phyloP scores from a whole-genome alignment of 2,888 invertebrate genomes.

The Coecobrya sp. region DNA sequence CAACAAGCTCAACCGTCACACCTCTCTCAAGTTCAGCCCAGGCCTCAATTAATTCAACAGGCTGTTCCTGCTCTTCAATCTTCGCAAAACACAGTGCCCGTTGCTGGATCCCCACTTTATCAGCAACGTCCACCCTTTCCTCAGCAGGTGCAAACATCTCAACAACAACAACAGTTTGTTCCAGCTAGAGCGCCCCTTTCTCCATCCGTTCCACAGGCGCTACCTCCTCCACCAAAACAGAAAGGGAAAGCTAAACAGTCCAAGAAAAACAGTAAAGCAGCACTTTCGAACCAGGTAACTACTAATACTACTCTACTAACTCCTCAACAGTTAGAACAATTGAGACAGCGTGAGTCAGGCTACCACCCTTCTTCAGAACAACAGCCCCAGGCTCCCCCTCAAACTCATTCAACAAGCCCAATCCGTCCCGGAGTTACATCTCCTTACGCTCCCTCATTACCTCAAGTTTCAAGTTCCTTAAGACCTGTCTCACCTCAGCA shows the following conservation, averaged over 20 bases:
- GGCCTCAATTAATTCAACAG: conserved; percentile 18
- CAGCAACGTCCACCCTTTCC: conserved; percentile 5
- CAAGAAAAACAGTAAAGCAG: conserved; percentile 19
- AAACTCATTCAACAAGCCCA: not conserved
- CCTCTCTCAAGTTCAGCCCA: not conserved
- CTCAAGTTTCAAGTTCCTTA: not conserved
- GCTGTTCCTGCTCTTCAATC: not conserved
- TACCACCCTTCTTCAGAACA: not conserved
- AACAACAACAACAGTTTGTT: conserved; percentile 38
- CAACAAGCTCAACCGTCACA: not conserved
- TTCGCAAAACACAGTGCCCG: not conserved
- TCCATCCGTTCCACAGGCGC: not conserved
- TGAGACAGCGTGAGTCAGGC: conserved; percentile 1
- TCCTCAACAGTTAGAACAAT: conserved; percentile 23
- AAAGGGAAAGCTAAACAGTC: conserved; percentile 7
- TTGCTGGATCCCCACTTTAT: not conserved
- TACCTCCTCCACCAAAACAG: conserved; percentile 27
- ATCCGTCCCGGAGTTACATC: not conserved
- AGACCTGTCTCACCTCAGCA: not conserved
- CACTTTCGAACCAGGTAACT: not conserved
- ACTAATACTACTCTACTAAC: not conserved
- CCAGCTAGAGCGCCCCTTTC: not conserved
- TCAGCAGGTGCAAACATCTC: not conserved
- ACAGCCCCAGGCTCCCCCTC: not conserved
- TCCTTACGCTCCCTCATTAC: not conserved